Base-by-base conservation (phyloP, 2,797 vertebrate species). In the Notamacropus eugenii region DNA sequence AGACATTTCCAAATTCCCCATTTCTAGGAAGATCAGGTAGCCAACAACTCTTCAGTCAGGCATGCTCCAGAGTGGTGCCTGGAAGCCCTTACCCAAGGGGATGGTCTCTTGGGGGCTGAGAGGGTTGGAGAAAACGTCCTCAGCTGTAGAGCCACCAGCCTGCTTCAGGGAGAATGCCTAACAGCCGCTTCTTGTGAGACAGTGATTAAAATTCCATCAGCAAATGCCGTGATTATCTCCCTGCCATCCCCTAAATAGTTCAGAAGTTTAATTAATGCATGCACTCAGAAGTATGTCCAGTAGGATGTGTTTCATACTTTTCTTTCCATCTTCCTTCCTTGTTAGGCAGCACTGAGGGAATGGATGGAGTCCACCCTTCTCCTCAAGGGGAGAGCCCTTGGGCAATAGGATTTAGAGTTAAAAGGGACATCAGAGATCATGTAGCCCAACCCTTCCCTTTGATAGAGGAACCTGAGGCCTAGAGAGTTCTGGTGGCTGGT, bases 21-120 rank as follows among this genome's bases (percentile, higher is more conserved):
- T 98, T 96, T 98, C 94, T 95, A 96, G 95, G n/a, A 59, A 93
- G 97, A 97, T 97, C 97, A 91, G 95, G 95, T 98, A 95, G 97
- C 98, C 0, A 59, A 0, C 96, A 96, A 96, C 97, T 97, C 97
- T 98, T 97, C 92, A 22, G 74, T 93, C 56, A 96, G 95, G 97
- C 98, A 97, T 96, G 95, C 93, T 40, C 97, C 19, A 46, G 97
- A 97, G 62, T 96, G 0, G 13, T 98, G 97, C 97, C 97, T 97
- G 52, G 97, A 97, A 97, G 96, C 96, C 97, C 96, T 97, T 92
- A 94, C 92, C 58, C n/a, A 54, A 92, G n/a, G 92, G 96, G 94
- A 98, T 96, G 94, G 94, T 96, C 98, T 95, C 90, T 96, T 0
- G 0, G 55, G 96, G 95, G 0, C 0, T 0, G 59, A 46, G 92